Evolutionary conservation across 2,113 vertebrate species (phyloP).

Genomic region (Jacana jacana): DNA sequence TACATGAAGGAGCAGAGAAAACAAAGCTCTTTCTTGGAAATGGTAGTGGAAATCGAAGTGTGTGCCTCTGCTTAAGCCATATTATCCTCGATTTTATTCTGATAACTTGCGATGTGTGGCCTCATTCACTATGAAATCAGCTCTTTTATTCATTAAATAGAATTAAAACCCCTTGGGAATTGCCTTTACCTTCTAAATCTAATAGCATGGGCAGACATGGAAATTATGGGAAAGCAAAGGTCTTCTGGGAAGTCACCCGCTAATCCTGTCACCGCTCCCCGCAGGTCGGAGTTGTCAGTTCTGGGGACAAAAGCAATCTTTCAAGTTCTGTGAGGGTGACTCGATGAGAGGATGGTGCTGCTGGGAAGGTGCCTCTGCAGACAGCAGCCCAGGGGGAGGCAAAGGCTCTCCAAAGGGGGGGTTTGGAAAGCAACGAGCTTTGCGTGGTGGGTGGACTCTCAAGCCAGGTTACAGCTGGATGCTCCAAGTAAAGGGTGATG

Average conservation of each 20-base stretch:
- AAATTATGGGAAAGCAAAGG: background rate
- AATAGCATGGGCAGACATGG: background rate
- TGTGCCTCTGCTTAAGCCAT: background rate
- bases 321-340: fast-evolving
- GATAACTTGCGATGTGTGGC: background rate
- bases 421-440: background rate
- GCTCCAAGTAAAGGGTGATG: background rate
- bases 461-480: background rate
- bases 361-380: background rate
- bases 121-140: background rate
- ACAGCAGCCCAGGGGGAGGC: fast-evolving
- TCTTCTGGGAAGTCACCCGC: background rate
- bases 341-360: fast-evolving
- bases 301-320: background rate
- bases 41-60: background rate
- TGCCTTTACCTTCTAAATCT: background rate
- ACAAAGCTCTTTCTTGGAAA: background rate
- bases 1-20: background rate
- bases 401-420: fast-evolving
- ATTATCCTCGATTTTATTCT: background rate
- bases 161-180: background rate
- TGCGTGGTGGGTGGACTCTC: no score
- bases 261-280: background rate
- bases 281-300: background rate
- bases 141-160: background rate